Base-by-base conservation (phyloP, 1,140 invertebrate species). In the Aphelenchoides avenae region DNA sequence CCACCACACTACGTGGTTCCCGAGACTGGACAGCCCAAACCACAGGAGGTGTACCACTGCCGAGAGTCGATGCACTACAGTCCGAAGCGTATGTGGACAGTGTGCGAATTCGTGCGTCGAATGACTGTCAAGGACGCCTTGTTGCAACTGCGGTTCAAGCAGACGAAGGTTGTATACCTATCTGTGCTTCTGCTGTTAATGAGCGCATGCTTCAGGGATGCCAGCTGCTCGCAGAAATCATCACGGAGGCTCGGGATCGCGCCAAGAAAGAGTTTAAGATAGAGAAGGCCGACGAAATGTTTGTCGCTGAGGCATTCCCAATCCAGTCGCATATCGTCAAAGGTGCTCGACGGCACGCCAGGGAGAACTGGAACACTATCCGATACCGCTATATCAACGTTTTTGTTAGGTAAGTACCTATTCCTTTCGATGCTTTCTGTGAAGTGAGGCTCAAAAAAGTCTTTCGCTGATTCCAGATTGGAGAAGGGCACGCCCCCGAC, bases 91-190 rank as follows among this genome's bases (percentile, higher is more conserved):
- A 69, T 73, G 53, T 73, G 68, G 68, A 26, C 42, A 9, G 62
- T 66, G 6, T 73, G 71, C 29, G 22, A 75, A 36, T 66, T 77
- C 20, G 75, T 64, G n/a, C 55, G 57, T 34, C 53, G 68, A 33
- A 66, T 75, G 64, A 68, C 59, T n/a, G 73, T 76, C 7, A 68
- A 71, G 43, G 68, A 77, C 13, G 72, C 74, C 1, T 52, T 75
- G 24, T 31, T 52, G 5, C 72, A 75, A 50, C 44, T 75, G 22
- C 42, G 68, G 24, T 53, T 52, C 36, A 61, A 73, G 40, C 31
- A 60, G 29, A 57, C 22, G 2, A 73, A 73, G 48, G 74, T 62
- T 34, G 33, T 57, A 26, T 39, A 15, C 18, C n/a, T 1, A 3
- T 31, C n/a, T n/a, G n/a, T n/a, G n/a, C n/a, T n/a, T 20, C 22